Evolutionary conservation across 30 jellyfish, hydroid and myxozoan species (phyloP).

Genomic region (Mastigias papua): DNA sequence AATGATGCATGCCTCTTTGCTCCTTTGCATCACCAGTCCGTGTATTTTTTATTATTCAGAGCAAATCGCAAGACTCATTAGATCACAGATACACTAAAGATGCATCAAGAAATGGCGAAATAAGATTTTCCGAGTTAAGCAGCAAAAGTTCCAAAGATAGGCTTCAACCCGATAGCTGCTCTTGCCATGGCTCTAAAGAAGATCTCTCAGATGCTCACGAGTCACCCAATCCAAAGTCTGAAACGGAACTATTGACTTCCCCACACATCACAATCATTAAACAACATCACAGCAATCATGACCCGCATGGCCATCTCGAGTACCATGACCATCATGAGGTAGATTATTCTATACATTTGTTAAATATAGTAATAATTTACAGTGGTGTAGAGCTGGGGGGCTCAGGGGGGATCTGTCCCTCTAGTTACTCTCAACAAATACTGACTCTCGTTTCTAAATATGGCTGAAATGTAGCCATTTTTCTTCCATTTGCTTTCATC

Average conservation of each 20-base stretch:
- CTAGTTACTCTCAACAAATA: no score
- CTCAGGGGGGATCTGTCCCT: no score
- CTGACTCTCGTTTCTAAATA: no score
- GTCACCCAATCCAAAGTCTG: slow-evolving; percentile 22
- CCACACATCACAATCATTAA: background rate
- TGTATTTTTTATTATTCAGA: background rate
- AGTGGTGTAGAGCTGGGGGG: no score
- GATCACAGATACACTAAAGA: background rate
- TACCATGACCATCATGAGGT: slow-evolving; percentile 70
- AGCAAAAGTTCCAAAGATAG: background rate
- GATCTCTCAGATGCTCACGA: background rate
- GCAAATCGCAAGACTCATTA: background rate
- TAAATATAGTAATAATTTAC: background rate
- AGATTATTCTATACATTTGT: background rate
- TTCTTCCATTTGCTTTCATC: no score
- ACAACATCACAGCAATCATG: slow-evolving; percentile 29
- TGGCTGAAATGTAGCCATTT: no score
- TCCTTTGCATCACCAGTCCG: no score
- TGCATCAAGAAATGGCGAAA: background rate
- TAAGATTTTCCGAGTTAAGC: background rate
- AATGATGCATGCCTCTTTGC: no score
- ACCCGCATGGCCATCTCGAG: slow-evolving; percentile 64
- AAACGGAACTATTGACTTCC: slow-evolving; percentile 33
- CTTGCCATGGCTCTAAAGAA: slow-evolving; percentile 29
- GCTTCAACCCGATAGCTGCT: background rate